Base-by-base conservation (phyloP, 2,888 invertebrate species). In the Clanis bilineata region DNA sequence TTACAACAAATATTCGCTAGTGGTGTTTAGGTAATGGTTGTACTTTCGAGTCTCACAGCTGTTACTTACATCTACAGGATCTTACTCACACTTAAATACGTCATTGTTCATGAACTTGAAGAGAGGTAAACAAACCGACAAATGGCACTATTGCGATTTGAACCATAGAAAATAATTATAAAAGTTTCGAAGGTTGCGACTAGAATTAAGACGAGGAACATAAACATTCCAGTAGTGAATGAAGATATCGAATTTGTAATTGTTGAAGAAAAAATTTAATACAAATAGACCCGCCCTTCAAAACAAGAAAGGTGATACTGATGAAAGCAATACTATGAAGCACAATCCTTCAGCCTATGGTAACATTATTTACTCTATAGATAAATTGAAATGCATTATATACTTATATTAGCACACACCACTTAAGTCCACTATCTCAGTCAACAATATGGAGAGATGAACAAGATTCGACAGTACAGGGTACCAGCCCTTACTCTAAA, bases 1-100 rank as follows among this genome's bases (percentile, higher is more conserved):
- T 80, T 88, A 88, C 80, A 88, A 90, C 86, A 86, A 85, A 88
- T 88, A 88, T 88, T 85, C 85, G 68, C 74, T 85, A 81, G 69
- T 82, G 77, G 74, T 83, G 76, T 80, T 80, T 74, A 75, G 73
- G 69, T 74, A 74, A 72, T 71, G 72, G 69, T 86, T 88, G 86
- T 87, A 88, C 85, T 87, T 79, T 83, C 63, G 72, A 76, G 71
- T 79, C 74, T 80, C 74, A 77, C 76, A 68, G 72, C 73, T 76
- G 66, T 73, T 72, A 67, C 71, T 76, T 78, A 76, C 59, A 39
- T 63, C 74, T 73, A 76, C 63, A 66, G 67, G 67, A 69, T 74
- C 69, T 73, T 47, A 51, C 58, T 51, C 58, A 9, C 38, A n/a
- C 25, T 51, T 58, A 25, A 4, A 15, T 15, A 47, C 23, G 23